Percentiles rank a stretch among this genome's conserved stretches.
Conservation (phyloP, 1,140 invertebrate species). For the Calephelis nemesis region DNA sequence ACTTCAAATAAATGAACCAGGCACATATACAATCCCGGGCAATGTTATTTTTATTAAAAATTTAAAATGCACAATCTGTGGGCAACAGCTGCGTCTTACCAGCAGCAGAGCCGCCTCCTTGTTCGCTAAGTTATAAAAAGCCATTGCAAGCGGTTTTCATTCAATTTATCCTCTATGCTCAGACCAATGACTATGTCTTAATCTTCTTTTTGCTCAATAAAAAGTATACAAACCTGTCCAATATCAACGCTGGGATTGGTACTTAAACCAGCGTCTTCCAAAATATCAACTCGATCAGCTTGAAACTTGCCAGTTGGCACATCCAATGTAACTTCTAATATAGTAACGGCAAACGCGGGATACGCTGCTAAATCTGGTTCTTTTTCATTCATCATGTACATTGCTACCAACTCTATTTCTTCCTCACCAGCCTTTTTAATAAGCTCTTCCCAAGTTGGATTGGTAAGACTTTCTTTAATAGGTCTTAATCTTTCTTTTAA, state of each 20-base stretch:
- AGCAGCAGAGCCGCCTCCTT: no score
- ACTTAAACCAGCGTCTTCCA: constrained; percentile 86
- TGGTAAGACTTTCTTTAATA: constrained; percentile 79
- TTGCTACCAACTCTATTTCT: constrained; percentile 83
- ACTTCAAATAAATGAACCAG: no score
- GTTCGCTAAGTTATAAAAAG: no score
- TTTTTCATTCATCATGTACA: constrained; percentile 77
- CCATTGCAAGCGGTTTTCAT: no score
- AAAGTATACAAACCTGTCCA: constrained; percentile 81
- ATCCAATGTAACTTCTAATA: constrained; percentile 86
- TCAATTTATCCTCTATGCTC: not conserved
- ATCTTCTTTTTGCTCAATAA: not conserved
- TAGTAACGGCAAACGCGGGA: constrained; percentile 82
- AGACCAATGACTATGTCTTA: not conserved
- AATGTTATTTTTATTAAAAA: no score
- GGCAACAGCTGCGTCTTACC: no score
- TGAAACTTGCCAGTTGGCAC: constrained; percentile 85
- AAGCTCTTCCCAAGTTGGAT: constrained; percentile 84
- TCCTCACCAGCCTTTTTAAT: constrained; percentile 79
- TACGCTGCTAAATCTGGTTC: constrained; percentile 65
- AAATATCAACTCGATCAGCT: constrained; percentile 84
- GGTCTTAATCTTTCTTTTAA: constrained; percentile 83
- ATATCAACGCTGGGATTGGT: constrained; percentile 89
- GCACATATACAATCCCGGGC: no score
- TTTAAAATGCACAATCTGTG: no score